A percentile compares a stretch with the other conserved stretches of the same genome.
Evolutionary conservation across 2,888 invertebrate species (phyloP).

Genomic region (Brachypterus glaber): DNA sequence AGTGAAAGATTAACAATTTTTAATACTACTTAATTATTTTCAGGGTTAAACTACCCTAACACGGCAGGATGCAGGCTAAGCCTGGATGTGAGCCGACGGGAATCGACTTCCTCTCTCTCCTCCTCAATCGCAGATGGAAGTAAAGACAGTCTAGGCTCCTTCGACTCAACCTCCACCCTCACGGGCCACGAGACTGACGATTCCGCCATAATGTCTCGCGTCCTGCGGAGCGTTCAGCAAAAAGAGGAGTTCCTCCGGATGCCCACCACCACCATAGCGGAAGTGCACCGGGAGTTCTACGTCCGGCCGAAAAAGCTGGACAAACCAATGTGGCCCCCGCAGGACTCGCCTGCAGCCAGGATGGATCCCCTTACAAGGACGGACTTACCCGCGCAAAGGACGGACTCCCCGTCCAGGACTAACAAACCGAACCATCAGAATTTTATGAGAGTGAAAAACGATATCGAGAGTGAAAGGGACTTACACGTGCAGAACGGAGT

Average conservation of each 20-base stretch:
- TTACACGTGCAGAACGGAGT: slow-evolving; percentile 19
- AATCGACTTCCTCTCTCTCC: slow-evolving; percentile 48
- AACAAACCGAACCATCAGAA: slow-evolving; percentile 41
- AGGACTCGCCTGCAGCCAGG: slow-evolving; percentile 13
- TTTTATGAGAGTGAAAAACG: slow-evolving; percentile 42
- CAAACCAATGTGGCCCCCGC: slow-evolving; percentile 61
- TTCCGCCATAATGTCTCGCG: slow-evolving; percentile 59
- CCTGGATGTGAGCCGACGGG: slow-evolving; percentile 46
- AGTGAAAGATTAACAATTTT: too few relatives aligned
- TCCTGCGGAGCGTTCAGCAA: slow-evolving; percentile 77
- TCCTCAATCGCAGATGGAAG: slow-evolving; percentile 55
- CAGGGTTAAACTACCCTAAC: slow-evolving; percentile 25
- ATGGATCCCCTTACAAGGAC: slow-evolving; percentile 26
- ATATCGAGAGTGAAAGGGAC: slow-evolving; percentile 40
- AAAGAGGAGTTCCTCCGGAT: slow-evolving; percentile 81
- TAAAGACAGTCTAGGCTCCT: slow-evolving; percentile 59
- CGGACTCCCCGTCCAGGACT: slow-evolving; percentile 43
- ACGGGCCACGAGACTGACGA: slow-evolving; percentile 61
- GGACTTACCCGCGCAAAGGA: slow-evolving; percentile 40
- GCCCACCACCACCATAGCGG: slow-evolving; percentile 42
- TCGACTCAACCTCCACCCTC: slow-evolving; percentile 57
- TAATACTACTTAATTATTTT: too few relatives aligned
- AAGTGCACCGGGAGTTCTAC: slow-evolving; percentile 61
- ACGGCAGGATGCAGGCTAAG: slow-evolving; percentile 41
- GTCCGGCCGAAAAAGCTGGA: slow-evolving; percentile 69